Conservation (phyloP, 2,888 invertebrate species). For the Hydraecia micacea region DNA sequence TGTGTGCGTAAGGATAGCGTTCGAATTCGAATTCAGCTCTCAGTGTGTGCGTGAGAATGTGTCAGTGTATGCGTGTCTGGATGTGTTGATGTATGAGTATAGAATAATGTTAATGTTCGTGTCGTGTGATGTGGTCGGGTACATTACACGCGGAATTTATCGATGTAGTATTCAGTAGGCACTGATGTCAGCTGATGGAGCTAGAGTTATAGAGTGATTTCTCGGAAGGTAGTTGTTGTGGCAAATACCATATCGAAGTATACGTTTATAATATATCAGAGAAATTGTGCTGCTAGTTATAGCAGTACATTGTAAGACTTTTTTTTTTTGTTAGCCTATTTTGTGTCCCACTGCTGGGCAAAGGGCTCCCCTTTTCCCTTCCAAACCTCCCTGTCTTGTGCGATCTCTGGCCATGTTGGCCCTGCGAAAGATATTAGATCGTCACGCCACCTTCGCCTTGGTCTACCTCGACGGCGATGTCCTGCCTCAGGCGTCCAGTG, state of each 20-base stretch:
- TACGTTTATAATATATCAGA: background rate
- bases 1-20: conserved; percentile 17
- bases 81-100: conserved; percentile 48
- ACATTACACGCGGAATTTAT: conserved; percentile 42
- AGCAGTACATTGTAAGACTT: background rate
- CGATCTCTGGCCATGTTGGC: too few species aligned
- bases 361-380: too few species aligned
- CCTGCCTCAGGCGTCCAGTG: too few species aligned
- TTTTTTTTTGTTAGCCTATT: too few species aligned
- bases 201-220: conserved; percentile 8
- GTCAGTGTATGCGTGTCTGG: conserved; percentile 4
- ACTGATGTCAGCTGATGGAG: conserved; percentile 17
- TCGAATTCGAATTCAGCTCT: background rate
- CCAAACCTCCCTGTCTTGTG: too few species aligned
- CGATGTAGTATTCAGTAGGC: conserved; percentile 21
- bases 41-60: background rate
- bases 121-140: conserved; percentile 55
- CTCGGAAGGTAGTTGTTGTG: background rate
- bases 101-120: conserved; percentile 41
- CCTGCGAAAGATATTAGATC: too few species aligned
- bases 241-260: background rate
- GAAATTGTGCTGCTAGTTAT: background rate
- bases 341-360: too few species aligned
- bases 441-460: too few species aligned
- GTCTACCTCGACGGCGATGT: too few species aligned